Conservation (phyloP, 2,113 vertebrate genomes). For the Martes martes region DNA sequence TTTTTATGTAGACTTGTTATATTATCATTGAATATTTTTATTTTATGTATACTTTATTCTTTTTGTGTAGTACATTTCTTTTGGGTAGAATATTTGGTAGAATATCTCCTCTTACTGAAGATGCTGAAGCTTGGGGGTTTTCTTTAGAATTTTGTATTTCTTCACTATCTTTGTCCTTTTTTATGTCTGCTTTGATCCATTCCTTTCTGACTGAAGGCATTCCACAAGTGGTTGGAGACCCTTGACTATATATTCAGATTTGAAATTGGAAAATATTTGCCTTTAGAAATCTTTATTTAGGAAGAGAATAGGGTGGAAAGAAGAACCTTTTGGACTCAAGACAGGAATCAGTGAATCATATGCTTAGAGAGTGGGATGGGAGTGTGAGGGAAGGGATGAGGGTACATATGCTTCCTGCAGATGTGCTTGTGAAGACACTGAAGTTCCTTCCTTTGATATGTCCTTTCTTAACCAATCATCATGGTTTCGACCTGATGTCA, state of each 20-base stretch:
- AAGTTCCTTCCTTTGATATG: not conserved
- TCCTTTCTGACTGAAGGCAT: not conserved
- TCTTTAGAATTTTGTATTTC: not conserved
- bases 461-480: not conserved
- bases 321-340: not conserved
- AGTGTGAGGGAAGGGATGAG: not conserved
- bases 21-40: not conserved
- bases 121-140: not conserved
- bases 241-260: not conserved
- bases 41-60: not conserved
- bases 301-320: not conserved
- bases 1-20: not conserved
- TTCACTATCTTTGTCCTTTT: not conserved
- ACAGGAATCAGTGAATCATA: not conserved
- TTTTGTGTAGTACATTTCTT: not conserved
- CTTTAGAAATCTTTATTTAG: not conserved
- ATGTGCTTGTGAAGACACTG: not conserved
- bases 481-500: not conserved
- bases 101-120: not conserved
- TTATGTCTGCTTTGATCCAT: not conserved
- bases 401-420: not conserved
- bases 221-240: not conserved
- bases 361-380: not conserved
- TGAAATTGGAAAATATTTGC: not conserved
- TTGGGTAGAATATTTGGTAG: too few species aligned